These are phyloP conservation scores for Otolemur garnettii DNA, from an alignment of 2,113 vertebrate species.

Conservation along the genomic window DNA sequence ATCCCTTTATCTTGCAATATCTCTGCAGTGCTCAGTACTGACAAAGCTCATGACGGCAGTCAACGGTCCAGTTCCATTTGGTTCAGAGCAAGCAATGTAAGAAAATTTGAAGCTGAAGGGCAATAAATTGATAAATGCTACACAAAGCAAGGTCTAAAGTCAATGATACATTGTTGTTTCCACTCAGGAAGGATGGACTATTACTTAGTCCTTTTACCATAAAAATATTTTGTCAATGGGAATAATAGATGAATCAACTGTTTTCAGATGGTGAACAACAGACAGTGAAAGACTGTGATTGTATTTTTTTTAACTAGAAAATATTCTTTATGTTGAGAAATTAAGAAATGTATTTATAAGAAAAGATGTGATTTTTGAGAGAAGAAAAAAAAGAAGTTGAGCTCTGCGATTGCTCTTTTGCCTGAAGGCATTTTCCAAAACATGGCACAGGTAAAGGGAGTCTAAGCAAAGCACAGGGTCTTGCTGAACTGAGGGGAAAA, in stretches of 20 bases:
- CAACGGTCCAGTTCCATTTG: background rate
- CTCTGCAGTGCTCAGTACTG: background rate
- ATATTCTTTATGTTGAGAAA: too few species aligned
- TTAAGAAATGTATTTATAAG: too few species aligned
- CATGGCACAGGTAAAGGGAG: background rate
- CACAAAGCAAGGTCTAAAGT: background rate
- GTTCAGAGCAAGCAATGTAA: background rate
- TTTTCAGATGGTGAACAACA: conserved; percentile 30
- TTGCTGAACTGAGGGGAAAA: background rate
- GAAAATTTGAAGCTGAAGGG: background rate
- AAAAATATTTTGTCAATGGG: background rate
- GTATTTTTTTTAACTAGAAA: background rate
- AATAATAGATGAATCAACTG: background rate
- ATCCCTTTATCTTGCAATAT: background rate
- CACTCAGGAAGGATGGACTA: background rate
- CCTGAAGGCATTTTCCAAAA: background rate
- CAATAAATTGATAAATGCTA: background rate
- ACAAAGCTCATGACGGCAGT: background rate
- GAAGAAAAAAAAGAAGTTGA: background rate
- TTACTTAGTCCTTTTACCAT: background rate
- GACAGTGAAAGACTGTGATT: background rate
- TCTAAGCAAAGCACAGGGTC: background rate
- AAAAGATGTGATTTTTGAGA: background rate
- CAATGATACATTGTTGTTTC: background rate
- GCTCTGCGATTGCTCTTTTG: background rate